Evolutionary conservation across 2,113 vertebrate genomes (phyloP), one percentile per base, ranked within the genome.

Genomic region (Geococcyx californianus): DNA sequence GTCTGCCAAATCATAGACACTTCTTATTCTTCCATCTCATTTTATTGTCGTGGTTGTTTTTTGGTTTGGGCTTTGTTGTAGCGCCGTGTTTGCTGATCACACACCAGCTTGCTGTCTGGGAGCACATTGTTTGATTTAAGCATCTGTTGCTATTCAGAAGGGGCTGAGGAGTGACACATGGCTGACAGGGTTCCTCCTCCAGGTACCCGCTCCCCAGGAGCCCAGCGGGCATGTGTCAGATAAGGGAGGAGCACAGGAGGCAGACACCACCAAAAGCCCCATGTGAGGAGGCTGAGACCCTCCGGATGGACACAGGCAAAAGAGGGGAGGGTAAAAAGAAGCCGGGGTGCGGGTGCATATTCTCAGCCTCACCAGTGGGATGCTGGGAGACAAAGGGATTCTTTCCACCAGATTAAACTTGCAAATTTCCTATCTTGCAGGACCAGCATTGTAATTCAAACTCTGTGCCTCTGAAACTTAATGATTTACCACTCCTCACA

Each of bases 391-490:
- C 89, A 97, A 96, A 96, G 36, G 44, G 44, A 73, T 95, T 62
- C 58, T 91, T 96, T 81, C 95, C 84, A 19, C 13, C 62, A 47
- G 82, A 95, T 82, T 96, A 89, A 97, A 97, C 92, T 94, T 89
- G 90, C 54, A 93, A 75, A 98, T 97, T 97, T 82, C 94, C 84
- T 28, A 78, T 80, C 67, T 70, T 64, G 79, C 55, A 62, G 90
- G 74, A 29, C 59, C 18, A 67, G 45, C 69, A 83, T 95, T 97
- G 92, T 96, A 83, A 95, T 96, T 95, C 94, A 81, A 94, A 83
- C 86, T 93, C 91, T 73, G 55, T 84, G 54, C 92, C 87, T 15
- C 36, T 45, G 94, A 95, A 97, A 98, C 97, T 98, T 97, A 98
- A 96, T 95, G 90, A 93, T 96, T 98, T 94, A 84, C 82, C 4